Base-by-base conservation (phyloP, 2,797 vertebrate species). In the Pseudochromis fuscus region DNA sequence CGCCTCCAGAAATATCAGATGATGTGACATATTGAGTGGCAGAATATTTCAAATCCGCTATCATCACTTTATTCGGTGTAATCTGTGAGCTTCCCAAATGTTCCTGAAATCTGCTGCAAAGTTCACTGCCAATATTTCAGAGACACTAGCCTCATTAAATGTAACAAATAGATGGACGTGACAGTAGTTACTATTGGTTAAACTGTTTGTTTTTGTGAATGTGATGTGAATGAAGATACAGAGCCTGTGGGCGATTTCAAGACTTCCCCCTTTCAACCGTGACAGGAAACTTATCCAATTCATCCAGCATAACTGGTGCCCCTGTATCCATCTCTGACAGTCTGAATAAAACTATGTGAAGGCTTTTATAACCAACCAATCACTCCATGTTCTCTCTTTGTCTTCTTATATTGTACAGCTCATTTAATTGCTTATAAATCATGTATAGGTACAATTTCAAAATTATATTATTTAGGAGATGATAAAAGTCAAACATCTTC, bases 11-110 rank as follows among this genome's bases (percentile, higher is more conserved):
- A 64, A 63, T 38, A 74, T 66, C 65, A 46, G 27, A 40, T 69
- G 56, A 67, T 67, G 48, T 62, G 71, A 62, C 40, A 62, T 25
- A 59, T 9, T 64, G 72, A 82, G 30, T 42, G 51, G 42, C 38
- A 67, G 27, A 76, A 63, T 45, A 24, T 45, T 40, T 19, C 25
- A 55, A 25, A 30, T 58, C 24, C 37, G 10, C 18, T 13, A 19
- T 45, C 27, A 7, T 48, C 21, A 10, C 59, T 68, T 56, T n/a
- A 72, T 61, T 27, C 3, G 21, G 23, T 48, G 64, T 12, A 46
- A 73, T 63, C 44, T 16, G 19, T 30, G 46, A 67, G 10, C 42
- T 30, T 64, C 51, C n/a, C 25, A 9, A 16, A 28, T 66, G 45
- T 40, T 70, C 7, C n/a, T 45, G 16, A 49, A 63, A 72, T 63